phyloP scores from a whole-genome alignment of 1,140 invertebrate species.

The Lysiphlebus fabarum region DNA sequence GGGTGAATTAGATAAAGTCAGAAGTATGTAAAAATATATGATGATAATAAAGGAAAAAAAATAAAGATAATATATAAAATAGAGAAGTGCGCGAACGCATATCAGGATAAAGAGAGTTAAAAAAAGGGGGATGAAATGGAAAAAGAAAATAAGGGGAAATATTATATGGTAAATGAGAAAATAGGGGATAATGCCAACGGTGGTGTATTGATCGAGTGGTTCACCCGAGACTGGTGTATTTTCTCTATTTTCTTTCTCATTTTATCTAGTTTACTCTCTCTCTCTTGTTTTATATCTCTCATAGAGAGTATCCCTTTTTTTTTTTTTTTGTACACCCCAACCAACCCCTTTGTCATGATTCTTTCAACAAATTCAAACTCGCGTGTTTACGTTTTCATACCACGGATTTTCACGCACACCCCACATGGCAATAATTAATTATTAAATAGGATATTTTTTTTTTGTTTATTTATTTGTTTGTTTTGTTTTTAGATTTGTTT shows the following conservation, averaged over 20 bases:
- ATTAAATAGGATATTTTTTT: constrained; percentile 8
- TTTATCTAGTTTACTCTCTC: constrained; percentile 3
- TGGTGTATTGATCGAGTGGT: constrained; percentile 57
- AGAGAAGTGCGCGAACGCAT: constrained; percentile 31
- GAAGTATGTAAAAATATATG: not conserved
- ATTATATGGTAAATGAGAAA: not conserved
- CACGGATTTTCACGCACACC: constrained; percentile 19
- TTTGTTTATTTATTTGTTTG: not conserved
- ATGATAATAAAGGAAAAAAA: too few relatives aligned
- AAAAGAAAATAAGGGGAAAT: constrained; percentile 7
- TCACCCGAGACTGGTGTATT: constrained; percentile 35
- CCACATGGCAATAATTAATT: constrained; percentile 22
- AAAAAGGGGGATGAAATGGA: not conserved
- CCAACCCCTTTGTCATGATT: not conserved
- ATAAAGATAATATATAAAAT: not conserved
- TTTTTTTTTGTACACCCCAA: not conserved
- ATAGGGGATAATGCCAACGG: constrained; percentile 44
- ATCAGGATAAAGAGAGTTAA: not conserved
- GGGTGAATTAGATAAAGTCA: not conserved
- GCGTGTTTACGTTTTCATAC: constrained; percentile 20
- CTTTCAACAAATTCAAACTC: too few relatives aligned
- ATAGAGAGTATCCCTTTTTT: too few relatives aligned
- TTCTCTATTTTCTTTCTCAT: constrained; percentile 24
- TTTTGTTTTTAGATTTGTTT: constrained; percentile 1
- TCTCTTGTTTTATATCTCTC: not conserved